Conservation (phyloP, 2,797 vertebrate genomes). For the Cercopithecus hamlyni region DNA sequence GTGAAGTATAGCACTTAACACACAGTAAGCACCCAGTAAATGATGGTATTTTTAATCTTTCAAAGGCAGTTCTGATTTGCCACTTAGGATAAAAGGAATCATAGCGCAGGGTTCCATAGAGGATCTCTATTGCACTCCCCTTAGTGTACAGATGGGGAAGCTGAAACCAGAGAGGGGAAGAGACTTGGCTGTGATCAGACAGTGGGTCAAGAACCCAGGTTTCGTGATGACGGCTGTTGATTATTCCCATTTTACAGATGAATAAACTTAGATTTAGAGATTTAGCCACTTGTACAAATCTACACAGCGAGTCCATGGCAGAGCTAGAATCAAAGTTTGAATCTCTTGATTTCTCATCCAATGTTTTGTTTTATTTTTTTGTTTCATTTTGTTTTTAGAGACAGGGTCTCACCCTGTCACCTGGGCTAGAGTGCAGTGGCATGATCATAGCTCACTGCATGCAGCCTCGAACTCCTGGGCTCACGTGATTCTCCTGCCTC, state of each 20-base stretch:
- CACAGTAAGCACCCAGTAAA: not conserved
- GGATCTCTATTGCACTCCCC: not conserved
- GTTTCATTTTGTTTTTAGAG: not conserved
- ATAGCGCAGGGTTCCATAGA: not conserved
- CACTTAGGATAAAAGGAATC: constrained; percentile 24
- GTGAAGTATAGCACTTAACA: not conserved
- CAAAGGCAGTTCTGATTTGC: not conserved
- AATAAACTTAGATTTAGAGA: constrained; percentile 1
- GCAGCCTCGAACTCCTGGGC: no score
- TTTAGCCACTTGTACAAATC: not conserved
- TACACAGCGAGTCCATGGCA: not conserved
- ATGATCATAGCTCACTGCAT: no score
- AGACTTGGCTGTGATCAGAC: not conserved
- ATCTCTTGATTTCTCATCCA: not conserved
- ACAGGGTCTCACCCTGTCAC: not conserved
- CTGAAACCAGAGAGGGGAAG: not conserved
- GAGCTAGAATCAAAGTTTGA: not conserved
- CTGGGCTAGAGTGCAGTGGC: not conserved
- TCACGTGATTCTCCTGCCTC: no score
- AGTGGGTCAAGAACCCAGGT: not conserved
- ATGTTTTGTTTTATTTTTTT: not conserved
- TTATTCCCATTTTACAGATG: not conserved
- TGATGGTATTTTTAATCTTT: not conserved
- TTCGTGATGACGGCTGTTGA: not conserved
- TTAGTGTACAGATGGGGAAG: not conserved